These are phyloP conservation scores for Sminthurides aquaticus DNA, from an alignment of 2,888 invertebrate genomes.

Conservation along the genomic window DNA sequence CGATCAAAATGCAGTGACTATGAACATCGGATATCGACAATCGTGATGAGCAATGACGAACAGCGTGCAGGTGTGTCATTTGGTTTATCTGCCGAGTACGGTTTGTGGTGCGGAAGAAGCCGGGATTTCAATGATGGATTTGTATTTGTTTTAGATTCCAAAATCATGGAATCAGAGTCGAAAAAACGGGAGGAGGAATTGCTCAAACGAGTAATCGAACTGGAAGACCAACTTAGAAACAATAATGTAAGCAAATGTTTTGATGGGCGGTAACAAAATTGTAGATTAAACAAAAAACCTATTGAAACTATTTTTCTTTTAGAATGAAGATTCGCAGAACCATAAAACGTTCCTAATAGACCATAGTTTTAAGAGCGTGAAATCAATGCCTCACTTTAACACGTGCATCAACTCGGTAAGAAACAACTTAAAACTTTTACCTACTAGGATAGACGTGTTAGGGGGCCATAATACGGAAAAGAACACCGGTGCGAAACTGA, in stretches of 20 bases:
- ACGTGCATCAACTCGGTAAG: conserved; percentile 16
- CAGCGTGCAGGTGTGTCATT: conserved; percentile 8
- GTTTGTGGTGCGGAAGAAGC: neutral
- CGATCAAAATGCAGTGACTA: conserved; percentile 40
- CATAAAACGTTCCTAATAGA: conserved; percentile 13
- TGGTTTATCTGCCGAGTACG: neutral
- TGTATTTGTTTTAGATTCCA: neutral
- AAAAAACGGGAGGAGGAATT: conserved; percentile 12
- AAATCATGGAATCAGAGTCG: conserved; percentile 6
- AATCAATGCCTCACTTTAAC: conserved; percentile 17
- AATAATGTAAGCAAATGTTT: conserved; percentile 13
- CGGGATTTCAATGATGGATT: neutral
- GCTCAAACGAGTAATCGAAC: conserved; percentile 5
- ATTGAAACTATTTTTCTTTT: neutral
- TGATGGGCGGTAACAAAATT: no score
- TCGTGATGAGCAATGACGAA: conserved; percentile 6
- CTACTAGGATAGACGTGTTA: no score
- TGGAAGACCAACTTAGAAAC: conserved; percentile 12
- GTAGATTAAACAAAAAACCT: neutral
- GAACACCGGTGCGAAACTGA: no score
- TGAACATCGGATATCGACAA: conserved; percentile 24
- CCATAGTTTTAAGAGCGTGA: conserved; percentile 4
- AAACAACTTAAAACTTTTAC: no score
- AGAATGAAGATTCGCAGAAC: conserved; percentile 3
- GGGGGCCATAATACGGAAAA: no score